phyloP scores from a whole-genome alignment of 1,140 invertebrate genomes.

The Hermetia illucens region DNA sequence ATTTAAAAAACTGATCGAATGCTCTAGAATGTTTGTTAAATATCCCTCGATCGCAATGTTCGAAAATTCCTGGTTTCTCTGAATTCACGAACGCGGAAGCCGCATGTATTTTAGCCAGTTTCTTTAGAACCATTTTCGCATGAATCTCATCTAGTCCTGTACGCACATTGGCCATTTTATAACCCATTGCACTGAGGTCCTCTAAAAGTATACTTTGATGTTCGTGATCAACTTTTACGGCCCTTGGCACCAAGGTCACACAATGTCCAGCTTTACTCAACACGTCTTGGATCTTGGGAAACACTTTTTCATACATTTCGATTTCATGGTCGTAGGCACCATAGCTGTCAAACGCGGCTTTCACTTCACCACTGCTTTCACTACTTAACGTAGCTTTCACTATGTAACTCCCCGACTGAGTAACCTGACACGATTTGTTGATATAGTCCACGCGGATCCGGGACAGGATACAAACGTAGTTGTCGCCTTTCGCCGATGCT shows the following conservation, averaged over 20 bases:
- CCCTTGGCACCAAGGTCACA: constrained; percentile 21
- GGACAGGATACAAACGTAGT: constrained; percentile 22
- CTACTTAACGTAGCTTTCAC: too few species aligned
- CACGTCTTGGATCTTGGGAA: constrained; percentile 19
- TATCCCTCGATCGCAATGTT: too few species aligned
- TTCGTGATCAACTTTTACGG: constrained; percentile 19
- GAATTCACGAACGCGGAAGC: too few species aligned
- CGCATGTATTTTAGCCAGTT: too few species aligned
- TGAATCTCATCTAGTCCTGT: too few species aligned
- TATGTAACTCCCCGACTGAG: too few species aligned
- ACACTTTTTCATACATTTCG: constrained; percentile 21
- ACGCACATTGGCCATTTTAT: constrained; percentile 35
- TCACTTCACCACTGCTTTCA: too few species aligned
- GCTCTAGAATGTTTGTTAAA: too few species aligned
- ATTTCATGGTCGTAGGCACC: constrained; percentile 29
- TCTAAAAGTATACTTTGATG: constrained; percentile 22
- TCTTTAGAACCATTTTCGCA: too few species aligned
- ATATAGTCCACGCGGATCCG: constrained; percentile 14
- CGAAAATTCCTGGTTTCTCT: too few species aligned
- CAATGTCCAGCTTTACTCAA: constrained; percentile 15
- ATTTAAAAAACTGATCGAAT: too few species aligned
- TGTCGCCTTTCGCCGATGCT: constrained; percentile 25
- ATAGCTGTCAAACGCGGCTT: constrained; percentile 25
- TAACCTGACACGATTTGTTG: constrained; percentile 22
- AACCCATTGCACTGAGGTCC: constrained; percentile 19